A percentile compares a stretch with the other conserved stretches of the same genome.
Conservation (phyloP, 2,888 invertebrate species). For the Agrotis exclamationis region DNA sequence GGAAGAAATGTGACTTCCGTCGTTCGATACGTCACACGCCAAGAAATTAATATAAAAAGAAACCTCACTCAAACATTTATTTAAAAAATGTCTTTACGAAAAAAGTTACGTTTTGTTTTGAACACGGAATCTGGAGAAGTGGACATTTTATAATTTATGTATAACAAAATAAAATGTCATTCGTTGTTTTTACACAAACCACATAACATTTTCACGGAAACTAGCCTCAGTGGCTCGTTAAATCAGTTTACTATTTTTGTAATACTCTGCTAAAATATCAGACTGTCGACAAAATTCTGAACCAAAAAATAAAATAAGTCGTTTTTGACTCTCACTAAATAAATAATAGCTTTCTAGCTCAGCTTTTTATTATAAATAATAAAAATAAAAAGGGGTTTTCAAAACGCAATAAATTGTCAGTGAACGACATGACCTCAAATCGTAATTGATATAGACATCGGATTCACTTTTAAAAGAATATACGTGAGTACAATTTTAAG, state of each 20-base stretch:
- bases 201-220: not conserved
- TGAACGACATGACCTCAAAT: not conserved
- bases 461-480: slow-evolving; percentile 2
- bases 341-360: not conserved
- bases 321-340: not conserved
- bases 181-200: not conserved
- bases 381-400: slow-evolving; percentile 8
- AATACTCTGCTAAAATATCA: not conserved
- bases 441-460: not conserved
- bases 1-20: too few relatives aligned
- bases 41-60: too few relatives aligned
- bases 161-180: too few relatives aligned
- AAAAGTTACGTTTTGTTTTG: too few relatives aligned
- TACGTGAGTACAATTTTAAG: not conserved
- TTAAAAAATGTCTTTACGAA: too few relatives aligned
- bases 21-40: too few relatives aligned
- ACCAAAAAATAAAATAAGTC: not conserved
- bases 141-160: too few relatives aligned
- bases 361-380: not conserved
- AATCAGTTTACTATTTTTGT: slow-evolving; percentile 14
- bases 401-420: not conserved
- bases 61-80: too few relatives aligned
- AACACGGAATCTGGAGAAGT: too few relatives aligned
- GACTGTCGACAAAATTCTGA: not conserved
- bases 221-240: too few relatives aligned